These are phyloP conservation scores for Eupithecia dodoneata DNA, from an alignment of 2,888 invertebrate species.

Conservation along the genomic window DNA sequence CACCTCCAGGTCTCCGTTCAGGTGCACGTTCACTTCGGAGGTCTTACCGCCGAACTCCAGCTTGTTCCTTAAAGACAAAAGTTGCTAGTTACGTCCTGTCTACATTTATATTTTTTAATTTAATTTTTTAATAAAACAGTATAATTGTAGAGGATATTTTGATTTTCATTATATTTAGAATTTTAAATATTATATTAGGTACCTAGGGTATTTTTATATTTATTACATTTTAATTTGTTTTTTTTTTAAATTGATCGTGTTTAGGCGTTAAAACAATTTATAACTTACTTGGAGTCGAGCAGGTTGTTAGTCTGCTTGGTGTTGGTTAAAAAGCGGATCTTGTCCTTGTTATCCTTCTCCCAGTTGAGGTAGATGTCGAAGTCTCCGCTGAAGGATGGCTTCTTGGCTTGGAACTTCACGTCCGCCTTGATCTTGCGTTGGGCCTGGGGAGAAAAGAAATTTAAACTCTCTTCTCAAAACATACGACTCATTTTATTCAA, in stretches of 20 bases:
- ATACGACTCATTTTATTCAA: neutral
- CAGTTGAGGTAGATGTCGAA: conserved; percentile 87
- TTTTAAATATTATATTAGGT: too few relatives aligned
- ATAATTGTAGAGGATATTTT: too few relatives aligned
- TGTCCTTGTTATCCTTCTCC: conserved; percentile 88
- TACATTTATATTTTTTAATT: too few relatives aligned
- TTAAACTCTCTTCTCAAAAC: neutral
- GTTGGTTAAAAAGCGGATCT: conserved; percentile 86
- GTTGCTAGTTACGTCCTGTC: neutral
- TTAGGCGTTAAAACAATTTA: too few relatives aligned
- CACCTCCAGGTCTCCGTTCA: conserved; percentile 53
- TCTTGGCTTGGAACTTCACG: conserved; percentile 85
- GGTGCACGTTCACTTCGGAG: conserved; percentile 67
- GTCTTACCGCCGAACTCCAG: conserved; percentile 72
- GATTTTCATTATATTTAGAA: too few relatives aligned
- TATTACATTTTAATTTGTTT: too few relatives aligned
- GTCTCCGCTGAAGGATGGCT: conserved; percentile 85
- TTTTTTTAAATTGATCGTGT: too few relatives aligned
- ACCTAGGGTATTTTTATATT: too few relatives aligned
- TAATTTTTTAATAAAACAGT: too few relatives aligned
- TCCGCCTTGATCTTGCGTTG: conserved; percentile 86
- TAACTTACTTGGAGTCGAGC: conserved; percentile 86
- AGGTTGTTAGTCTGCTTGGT: conserved; percentile 80
- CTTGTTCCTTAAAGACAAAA: conserved; percentile 69
- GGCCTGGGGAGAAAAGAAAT: conserved; percentile 57